Conservation (phyloP, 64 coral and sea anemone genomes). For the Montipora efflorescens region DNA sequence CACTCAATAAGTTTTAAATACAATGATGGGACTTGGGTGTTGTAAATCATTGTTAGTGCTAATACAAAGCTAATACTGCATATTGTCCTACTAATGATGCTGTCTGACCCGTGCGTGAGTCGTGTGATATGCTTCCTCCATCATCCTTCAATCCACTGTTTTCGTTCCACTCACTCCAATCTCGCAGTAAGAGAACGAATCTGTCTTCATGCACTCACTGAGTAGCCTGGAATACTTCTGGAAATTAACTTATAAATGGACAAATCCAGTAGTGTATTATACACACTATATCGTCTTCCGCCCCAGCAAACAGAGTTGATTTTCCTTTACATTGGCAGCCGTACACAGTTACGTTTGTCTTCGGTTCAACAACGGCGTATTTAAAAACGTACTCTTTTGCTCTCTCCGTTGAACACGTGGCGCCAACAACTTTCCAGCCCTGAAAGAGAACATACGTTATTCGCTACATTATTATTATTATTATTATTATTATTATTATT, state of each 20-base stretch:
- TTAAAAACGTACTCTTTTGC: conserved; percentile 62
- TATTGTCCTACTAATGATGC: too few species aligned
- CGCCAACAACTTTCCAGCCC: conserved; percentile 77
- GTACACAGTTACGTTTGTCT: neutral
- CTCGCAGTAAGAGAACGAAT: too few species aligned
- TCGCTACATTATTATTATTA: neutral
- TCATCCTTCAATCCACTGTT: too few species aligned
- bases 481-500: too few species aligned
- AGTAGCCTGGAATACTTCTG: neutral
- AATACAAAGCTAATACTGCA: too few species aligned
- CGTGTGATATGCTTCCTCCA: too few species aligned
- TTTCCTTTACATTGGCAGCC: conserved; percentile 58
- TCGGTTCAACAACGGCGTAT: neutral
- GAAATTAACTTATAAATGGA: conserved; percentile 57
- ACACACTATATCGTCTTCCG: neutral
- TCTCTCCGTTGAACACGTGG: conserved; percentile 63
- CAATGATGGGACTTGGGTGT: too few species aligned
- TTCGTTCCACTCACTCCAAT: too few species aligned
- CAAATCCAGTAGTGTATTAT: conserved; percentile 83
- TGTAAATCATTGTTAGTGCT: too few species aligned
- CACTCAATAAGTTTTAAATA: too few species aligned
- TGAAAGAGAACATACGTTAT: neutral
- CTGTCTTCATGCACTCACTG: too few species aligned
- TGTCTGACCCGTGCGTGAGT: too few species aligned
- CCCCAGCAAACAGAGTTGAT: neutral